Evolutionary conservation across 2,888 invertebrate genomes (phyloP), one percentile per base, ranked within the genome.

Genomic region (Caradrina kadenii): DNA sequence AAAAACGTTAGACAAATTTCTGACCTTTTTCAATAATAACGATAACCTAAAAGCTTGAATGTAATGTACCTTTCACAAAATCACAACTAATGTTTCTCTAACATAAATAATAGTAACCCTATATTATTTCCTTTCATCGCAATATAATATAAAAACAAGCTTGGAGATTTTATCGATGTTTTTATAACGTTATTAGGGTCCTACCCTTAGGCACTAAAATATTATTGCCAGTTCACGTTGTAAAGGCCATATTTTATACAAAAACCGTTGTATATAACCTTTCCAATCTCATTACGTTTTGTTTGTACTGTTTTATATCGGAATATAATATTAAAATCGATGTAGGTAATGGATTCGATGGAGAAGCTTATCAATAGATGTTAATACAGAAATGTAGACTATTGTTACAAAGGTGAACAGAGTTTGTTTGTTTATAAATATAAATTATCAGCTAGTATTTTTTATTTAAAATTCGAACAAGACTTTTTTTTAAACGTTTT

Each of bases 211-310:
- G 79, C 73, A 70, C 72, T 83, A 83, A 83, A 82, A 83, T 71
- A 74, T 76, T 83, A 83, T 82, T 80, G 66, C 69, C 70, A 50
- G 76, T 83, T 76, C 66, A 79, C 79, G 81, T 83, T 76, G 58
- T 39, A 72, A 56, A 74, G 74, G 81, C 69, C 73, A 75, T 81
- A 71, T 82, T 82, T 83, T 79, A 79, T 81, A 80, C 21, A 54
- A 63, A 67, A 81, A 67, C 72, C 73, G 79, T 82, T 79, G 55
- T 61, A 61, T 63, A 70, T 53, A 65, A 62, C 67, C 63, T 78
- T 72, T 52, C 50, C 70, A 50, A 65, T 79, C 53, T 79, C 61
- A 61, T 75, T 70, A 74, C 48, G 53, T 70, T 66, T 61, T 79
- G 75, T 75, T 78, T 71, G 60, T 61, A 63, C 26, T 50, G 50